Base-by-base conservation (phyloP, 2,113 vertebrate genomes). In the Nothobranchius furzeri region DNA sequence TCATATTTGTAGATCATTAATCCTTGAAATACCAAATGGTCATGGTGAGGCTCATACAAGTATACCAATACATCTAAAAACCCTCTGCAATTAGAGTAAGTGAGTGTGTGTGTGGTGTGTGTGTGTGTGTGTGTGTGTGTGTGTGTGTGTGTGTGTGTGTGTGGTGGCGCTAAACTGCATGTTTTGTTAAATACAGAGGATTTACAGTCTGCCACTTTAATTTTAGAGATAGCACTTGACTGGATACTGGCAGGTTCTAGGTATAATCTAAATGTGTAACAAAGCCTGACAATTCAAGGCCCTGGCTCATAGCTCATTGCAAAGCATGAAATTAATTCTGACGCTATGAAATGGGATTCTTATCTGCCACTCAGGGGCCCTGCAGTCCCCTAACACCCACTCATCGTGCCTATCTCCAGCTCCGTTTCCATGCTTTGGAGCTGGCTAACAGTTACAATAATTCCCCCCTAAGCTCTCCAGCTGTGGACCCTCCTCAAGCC, bases 291-390 rank as follows among this genome's bases (percentile, higher is more conserved):
- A 87, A 88, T 84, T 81, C 86, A 82, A 69, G 75, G 78, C 79
- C 70, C 83, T 76, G 79, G 76, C 81, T 80, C 67, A 74, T 40
- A 85, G 85, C 84, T 91, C 85, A 87, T 82, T 51, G 64, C 77
- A 82, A 66, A 88, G 78, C 86, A 83, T 88, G 84, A 90, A 90
- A 90, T 91, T 81, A 88, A 87, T 90, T 90, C 83, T 75, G 89
- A 88, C 58, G 68, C 88, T 89, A 86, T 92, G 89, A 90, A 92
- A 91, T 90, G 75, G 90, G 89, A 93, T 92, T 90, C 88, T 84
- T 89, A 90, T 91, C 89, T 88, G 71, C 64, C 52, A 79, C 64
- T 87, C 49, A 51, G 60, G 51, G 82, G 78, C 77, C 46, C 5
- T 68, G 63, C 45, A 77, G 77, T 73, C 69, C 76, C 59, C 55